Base-by-base conservation (phyloP, 2,888 invertebrate species). In the Pandemis heparana region DNA sequence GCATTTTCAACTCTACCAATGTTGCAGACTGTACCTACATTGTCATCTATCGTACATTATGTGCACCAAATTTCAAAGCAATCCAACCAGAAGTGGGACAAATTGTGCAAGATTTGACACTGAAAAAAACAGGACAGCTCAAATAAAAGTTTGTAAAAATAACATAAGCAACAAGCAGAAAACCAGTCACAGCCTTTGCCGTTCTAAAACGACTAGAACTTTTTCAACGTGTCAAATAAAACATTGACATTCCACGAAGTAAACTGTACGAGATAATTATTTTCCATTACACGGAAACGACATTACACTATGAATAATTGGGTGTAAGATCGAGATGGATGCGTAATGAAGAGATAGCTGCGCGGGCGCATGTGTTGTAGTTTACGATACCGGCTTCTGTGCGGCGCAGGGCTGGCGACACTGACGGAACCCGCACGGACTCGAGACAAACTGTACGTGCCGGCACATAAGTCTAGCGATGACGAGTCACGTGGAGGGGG, bases 371-470 rank as follows among this genome's bases (percentile, higher is more conserved):
- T 62, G 67, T 73, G 68, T 71, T 70, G 62, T 71, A 59, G 63
- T 74, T 77, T 66, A 75, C 70, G 73, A 73, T 74, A 74, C 70
- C 72, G 63, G 76, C 78, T 78, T 75, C 77, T 75, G 76, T 70
- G 75, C 70, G 46, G 66, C 16, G 23, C 41, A 59, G 71, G 69
- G 60, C 16, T 64, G 69, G 39, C 66, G 18, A n/a, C 6, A 60
- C 3, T 23, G 14, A 32, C 23, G 38, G 10, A 60, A 18, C 9
- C 41, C 9, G 23, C 23, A 32, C 23, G 23, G 23, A 4, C 23
- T 32, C 23, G n/a, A 32, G 23, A 32, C 23, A 4, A 32, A 32
- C 23, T n/a, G n/a, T n/a, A n/a, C n/a, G n/a, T n/a, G n/a, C n/a
- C n/a, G n/a, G n/a, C n/a, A n/a, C n/a, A n/a, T n/a, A n/a, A n/a